These are phyloP conservation scores for Erynnis tages DNA, from an alignment of 2,888 invertebrate species.

Conservation along the genomic window DNA sequence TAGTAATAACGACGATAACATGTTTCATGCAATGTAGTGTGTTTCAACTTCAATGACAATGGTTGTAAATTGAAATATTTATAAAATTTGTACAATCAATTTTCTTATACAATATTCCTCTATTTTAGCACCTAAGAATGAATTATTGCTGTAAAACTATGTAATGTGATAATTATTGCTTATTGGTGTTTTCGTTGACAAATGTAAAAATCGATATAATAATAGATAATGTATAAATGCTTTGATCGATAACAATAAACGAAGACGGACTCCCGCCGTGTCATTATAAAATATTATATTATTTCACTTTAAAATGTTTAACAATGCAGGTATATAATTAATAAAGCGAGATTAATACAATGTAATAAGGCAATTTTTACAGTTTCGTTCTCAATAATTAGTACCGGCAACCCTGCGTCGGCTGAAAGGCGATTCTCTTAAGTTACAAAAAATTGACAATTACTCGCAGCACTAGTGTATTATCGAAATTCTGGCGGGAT, in stretches of 20 bases:
- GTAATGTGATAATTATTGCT: constrained; percentile 6
- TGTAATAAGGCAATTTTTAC: neutral
- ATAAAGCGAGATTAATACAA: too few species aligned
- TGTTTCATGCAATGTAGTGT: neutral
- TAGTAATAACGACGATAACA: neutral
- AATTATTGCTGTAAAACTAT: constrained; percentile 8
- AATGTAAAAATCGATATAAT: constrained; percentile 3
- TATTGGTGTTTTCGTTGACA: constrained; percentile 15
- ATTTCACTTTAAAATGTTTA: neutral
- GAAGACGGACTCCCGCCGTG: neutral
- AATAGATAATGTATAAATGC: constrained; percentile 16
- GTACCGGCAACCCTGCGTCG: constrained; percentile 18
- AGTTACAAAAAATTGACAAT: constrained; percentile 18
- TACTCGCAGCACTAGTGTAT: constrained; percentile 13
- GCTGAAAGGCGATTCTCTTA: constrained; percentile 5
- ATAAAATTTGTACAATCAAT: neutral
- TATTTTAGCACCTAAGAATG: constrained; percentile 16
- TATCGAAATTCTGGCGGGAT: neutral
- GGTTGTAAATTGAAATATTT: constrained; percentile 5
- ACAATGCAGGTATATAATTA: neutral
- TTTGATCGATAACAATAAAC: constrained; percentile 18
- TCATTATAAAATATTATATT: constrained; percentile 4
- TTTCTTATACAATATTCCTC: neutral
- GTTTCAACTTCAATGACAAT: neutral
- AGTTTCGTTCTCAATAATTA: neutral